Evolutionary conservation across 2,797 vertebrate species (phyloP), one percentile per base, ranked within the genome.

Genomic region (Sebastes oblongus): DNA sequence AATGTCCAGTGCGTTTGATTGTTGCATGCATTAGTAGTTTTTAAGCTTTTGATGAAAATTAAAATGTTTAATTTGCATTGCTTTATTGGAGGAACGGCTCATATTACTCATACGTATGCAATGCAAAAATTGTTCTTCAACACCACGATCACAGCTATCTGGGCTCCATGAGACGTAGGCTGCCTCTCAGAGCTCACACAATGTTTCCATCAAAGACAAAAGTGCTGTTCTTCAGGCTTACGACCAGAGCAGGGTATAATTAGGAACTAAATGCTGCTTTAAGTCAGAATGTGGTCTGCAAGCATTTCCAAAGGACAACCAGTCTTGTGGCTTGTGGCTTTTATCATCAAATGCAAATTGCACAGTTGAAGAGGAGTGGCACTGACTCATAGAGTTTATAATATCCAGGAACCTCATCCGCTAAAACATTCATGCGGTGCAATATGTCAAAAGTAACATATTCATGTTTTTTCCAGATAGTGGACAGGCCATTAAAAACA

Each of bases 261-360:
- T 96, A 96, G 90, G 95, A 91, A 80, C 93, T 96, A 94, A 96
- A 96, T 93, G 93, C 94, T 94, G 93, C 95, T 95, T 94, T 94
- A 94, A 96, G 94, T 95, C 94, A 94, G 93, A 95, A 91, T 94
- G 95, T 91, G 96, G 96, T 96, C 89, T 83, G 91, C 78, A 16
- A 93, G 93, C 91, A 89, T 95, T 96, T 96, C 94, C 95, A 95
- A 94, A 94, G 94, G 94, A 95, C 95, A 94, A 92, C 93, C 93
- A 96, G 94, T 94, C 95, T 95, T 95, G 95, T 94, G 95, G 95
- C 91, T 89, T 95, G 95, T 93, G 96, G 95, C 93, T 96, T 96
- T 94, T 94, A 94, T 96, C 95, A 94, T 96, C 95, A 96, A 95
- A 96, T 95, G 95, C 91, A 96, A 96, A 96, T 95, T 95, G 95